Conservation (phyloP, 2,888 invertebrate genomes). For the Schizaphis graminum region DNA sequence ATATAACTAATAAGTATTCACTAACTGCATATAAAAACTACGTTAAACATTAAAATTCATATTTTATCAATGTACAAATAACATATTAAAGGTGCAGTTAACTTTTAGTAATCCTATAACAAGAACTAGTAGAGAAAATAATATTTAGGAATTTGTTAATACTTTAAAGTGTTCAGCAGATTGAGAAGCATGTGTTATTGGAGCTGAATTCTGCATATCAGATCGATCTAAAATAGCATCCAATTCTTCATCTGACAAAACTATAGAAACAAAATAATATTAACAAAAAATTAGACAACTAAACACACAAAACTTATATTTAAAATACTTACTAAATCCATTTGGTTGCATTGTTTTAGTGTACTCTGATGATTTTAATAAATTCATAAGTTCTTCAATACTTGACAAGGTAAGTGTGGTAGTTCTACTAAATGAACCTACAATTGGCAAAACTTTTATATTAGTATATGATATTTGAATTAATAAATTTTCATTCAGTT, state of each 20-base stretch:
- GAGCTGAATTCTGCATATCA: slow-evolving; percentile 69
- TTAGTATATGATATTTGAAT: not conserved
- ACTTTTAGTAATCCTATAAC: not conserved
- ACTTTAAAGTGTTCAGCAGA: slow-evolving; percentile 51
- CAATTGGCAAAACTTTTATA: not conserved
- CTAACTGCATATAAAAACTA: not conserved
- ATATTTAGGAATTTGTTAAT: slow-evolving; percentile 4
- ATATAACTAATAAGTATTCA: not conserved
- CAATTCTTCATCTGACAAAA: slow-evolving; percentile 72
- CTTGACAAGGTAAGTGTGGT: slow-evolving; percentile 65
- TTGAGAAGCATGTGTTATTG: not conserved
- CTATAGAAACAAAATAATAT: slow-evolving; percentile 68
- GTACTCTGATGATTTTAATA: slow-evolving; percentile 70
- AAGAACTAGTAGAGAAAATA: not conserved
- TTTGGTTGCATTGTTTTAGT: slow-evolving; percentile 69
- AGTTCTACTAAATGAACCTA: slow-evolving; percentile 41
- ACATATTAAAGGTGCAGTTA: not conserved
- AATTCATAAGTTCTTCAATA: slow-evolving; percentile 69
- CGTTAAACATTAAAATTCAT: not conserved
- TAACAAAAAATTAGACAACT: not conserved
- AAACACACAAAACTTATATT: not conserved
- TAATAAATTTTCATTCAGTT: not conserved
- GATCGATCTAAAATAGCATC: slow-evolving; percentile 72
- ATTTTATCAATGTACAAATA: not conserved
- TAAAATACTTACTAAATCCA: slow-evolving; percentile 67